These are phyloP conservation scores for Ptychoptera albimana DNA, from an alignment of 2,888 invertebrate species.

Conservation along the genomic window DNA sequence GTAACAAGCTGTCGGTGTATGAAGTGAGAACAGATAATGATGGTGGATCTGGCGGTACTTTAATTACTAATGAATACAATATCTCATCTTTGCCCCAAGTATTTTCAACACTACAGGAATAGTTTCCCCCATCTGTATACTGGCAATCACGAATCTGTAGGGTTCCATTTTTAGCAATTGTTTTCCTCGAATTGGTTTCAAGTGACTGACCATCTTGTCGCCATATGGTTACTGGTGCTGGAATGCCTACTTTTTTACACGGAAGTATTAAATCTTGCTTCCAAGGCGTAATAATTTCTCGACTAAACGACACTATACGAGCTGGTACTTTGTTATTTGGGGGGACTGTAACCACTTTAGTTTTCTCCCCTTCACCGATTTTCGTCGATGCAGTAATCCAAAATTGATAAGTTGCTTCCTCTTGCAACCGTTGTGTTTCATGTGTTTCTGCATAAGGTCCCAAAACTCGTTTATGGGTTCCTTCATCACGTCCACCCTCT, in stretches of 20 bases:
- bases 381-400: slow-evolving; percentile 62
- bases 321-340: slow-evolving; percentile 72
- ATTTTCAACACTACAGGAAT: slow-evolving; percentile 77
- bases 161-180: slow-evolving; percentile 53
- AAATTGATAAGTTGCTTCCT: slow-evolving; percentile 56
- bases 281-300: slow-evolving; percentile 66
- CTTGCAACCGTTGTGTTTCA: slow-evolving; percentile 53
- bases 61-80: slow-evolving; percentile 47
- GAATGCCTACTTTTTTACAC: slow-evolving; percentile 73
- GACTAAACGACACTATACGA: slow-evolving; percentile 75
- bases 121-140: slow-evolving; percentile 74
- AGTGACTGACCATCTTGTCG: slow-evolving; percentile 58
- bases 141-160: slow-evolving; percentile 58
- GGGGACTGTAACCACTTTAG: slow-evolving; percentile 57
- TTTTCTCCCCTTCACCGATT: slow-evolving; percentile 70
- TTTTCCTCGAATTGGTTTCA: slow-evolving; percentile 51
- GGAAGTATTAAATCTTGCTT: slow-evolving; percentile 69
- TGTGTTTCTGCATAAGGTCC: slow-evolving; percentile 53
- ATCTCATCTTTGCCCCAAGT: slow-evolving; percentile 70
- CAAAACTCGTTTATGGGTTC: slow-evolving; percentile 57
- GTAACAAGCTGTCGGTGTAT: slow-evolving; percentile 65
- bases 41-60: slow-evolving; percentile 78
- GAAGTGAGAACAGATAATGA: slow-evolving; percentile 63
- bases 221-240: slow-evolving; percentile 63
- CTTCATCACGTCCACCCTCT: slow-evolving; percentile 62